phyloP scores from a whole-genome alignment of 2,113 vertebrate species.

The Hymenochirus boettgeri region DNA sequence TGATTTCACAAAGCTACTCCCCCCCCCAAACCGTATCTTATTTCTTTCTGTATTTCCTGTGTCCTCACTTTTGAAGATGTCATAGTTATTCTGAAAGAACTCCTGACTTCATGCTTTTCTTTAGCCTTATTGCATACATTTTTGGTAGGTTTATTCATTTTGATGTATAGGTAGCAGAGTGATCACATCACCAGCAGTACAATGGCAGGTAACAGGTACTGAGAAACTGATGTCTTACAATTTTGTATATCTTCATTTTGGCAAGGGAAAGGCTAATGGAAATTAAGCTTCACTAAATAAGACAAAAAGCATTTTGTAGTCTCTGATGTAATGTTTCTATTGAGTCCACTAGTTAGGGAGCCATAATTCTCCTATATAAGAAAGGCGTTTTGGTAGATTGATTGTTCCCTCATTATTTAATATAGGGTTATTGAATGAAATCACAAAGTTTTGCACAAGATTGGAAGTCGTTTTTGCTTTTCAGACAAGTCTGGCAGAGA shows the following conservation, averaged over 20 bases:
- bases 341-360: constrained; percentile 46
- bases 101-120: too few species aligned
- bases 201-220: constrained; percentile 37
- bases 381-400: constrained; percentile 29
- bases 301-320: constrained; percentile 32
- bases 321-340: constrained; percentile 29
- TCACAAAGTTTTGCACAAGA: constrained; percentile 9
- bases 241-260: constrained; percentile 19
- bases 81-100: too few species aligned
- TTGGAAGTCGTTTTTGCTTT: background rate
- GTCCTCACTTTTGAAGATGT: too few species aligned
- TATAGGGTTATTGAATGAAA: constrained; percentile 5
- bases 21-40: constrained; percentile 43
- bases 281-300: constrained; percentile 46
- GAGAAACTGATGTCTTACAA: constrained; percentile 5
- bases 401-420: too few species aligned
- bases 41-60: background rate
- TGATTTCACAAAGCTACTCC: constrained; percentile 47
- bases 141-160: constrained; percentile 10
- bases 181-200: constrained; percentile 58
- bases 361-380: constrained; percentile 49
- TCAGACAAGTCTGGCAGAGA: background rate
- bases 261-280: constrained; percentile 40
- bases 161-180: constrained; percentile 25
- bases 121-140: background rate